Evolutionary conservation across 1,140 invertebrate species (phyloP), one percentile per base, ranked within the genome.

Genomic region (Diplogasteroides magnus): DNA sequence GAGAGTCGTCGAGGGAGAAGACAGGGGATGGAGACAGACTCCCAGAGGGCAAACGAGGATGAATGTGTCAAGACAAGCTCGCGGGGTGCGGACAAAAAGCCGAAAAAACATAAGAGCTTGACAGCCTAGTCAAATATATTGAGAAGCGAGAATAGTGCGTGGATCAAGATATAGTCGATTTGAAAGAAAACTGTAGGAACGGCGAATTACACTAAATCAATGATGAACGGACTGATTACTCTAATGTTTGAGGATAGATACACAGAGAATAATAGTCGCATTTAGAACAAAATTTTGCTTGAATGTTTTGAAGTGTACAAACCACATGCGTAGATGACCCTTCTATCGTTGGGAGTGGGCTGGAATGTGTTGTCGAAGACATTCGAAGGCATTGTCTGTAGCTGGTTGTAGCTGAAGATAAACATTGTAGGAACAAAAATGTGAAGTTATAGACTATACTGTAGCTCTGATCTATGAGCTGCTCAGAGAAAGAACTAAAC

Each of bases 281-380:
- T n/a, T n/a, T n/a, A n/a, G n/a, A n/a, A n/a, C n/a, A n/a, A n/a
- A n/a, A n/a, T n/a, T n/a, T n/a, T n/a, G n/a, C n/a, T n/a, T n/a
- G n/a, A n/a, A n/a, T n/a, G n/a, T n/a, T n/a, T n/a, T n/a, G n/a
- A n/a, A n/a, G n/a, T n/a, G n/a, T n/a, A 64, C 68, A 71, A 56
- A 82, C 78, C 81, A 68, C 80, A 82, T 23, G 80, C 78, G 68
- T 80, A 82, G 61, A 82, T 83, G 32, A 82, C 80, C 31, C 81
- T 74, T 56, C 81, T 64, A 57, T 82, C 81, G 63, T 83, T 78
- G 14, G 78, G 78, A 26, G 69, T 68, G 28, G 80, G 80, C 27
- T 68, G 66, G 73, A 82, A 83, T 2, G 79, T 75, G 48, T 73
- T 72, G 15, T 71, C 74, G 62, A 82, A 83, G 15, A 80, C 73